Conservation (phyloP, 2,113 vertebrate genomes). For the Furnarius figulus region DNA sequence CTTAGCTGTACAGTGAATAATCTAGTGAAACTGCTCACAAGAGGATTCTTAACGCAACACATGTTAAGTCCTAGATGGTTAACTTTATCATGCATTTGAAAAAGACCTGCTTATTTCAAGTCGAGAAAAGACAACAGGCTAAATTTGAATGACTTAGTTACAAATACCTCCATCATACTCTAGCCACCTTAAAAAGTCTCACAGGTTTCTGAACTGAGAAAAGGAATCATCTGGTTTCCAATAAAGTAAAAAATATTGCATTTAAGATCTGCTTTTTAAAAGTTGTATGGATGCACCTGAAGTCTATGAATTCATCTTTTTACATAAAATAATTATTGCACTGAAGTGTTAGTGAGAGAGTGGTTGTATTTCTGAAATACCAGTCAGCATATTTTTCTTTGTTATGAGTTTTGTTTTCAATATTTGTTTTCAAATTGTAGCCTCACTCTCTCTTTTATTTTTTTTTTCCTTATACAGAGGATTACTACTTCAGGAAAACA, state of each 20-base stretch:
- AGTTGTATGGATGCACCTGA: background rate
- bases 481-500: conserved; percentile 95
- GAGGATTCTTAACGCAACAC: background rate
- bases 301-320: background rate
- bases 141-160: background rate
- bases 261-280: background rate
- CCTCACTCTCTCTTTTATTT: background rate
- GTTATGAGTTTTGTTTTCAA: background rate
- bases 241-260: background rate
- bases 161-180: background rate
- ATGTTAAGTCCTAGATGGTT: background rate
- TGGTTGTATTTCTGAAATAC: background rate
- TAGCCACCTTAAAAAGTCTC: background rate
- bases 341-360: background rate
- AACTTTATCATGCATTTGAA: background rate
- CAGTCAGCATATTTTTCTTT: background rate
- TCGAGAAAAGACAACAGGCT: background rate
- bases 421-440: conserved; percentile 3
- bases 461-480: conserved; percentile 78
- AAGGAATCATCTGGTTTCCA: background rate
- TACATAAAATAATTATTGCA: background rate
- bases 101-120: background rate
- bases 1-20: background rate
- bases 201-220: background rate
- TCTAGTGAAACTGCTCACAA: background rate